These are phyloP conservation scores for Porites evermanni DNA, from an alignment of 92 coral and sea anemone genomes.

Conservation along the genomic window DNA sequence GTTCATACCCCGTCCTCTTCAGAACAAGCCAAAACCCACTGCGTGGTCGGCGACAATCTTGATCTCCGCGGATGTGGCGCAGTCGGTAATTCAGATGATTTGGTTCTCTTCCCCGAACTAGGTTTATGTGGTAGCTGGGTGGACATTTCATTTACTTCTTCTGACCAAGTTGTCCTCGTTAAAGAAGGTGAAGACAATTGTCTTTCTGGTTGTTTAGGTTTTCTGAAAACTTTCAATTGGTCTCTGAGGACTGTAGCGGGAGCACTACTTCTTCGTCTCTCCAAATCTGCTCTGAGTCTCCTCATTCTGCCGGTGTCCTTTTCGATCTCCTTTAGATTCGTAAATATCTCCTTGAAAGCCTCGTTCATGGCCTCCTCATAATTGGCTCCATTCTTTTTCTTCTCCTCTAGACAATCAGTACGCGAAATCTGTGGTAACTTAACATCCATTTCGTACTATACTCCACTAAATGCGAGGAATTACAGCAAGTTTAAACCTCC, in stretches of 20 bases:
- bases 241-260: neutral
- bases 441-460: no score
- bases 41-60: neutral
- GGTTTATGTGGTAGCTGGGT: neutral
- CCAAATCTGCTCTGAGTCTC: neutral
- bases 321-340: conserved; percentile 28
- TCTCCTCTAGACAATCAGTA: no score
- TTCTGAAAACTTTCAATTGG: neutral
- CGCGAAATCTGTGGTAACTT: no score
- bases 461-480: no score
- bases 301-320: neutral
- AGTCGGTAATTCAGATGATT: no score
- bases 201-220: neutral
- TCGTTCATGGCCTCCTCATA: conserved; percentile 36
- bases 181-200: neutral
- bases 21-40: neutral
- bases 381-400: neutral
- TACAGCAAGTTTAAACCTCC: no score
- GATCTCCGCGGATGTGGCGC: no score
- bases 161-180: no score
- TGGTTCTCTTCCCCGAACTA: neutral
- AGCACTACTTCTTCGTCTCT: neutral
- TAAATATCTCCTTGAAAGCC: conserved; percentile 31
- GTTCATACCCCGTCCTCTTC: neutral
- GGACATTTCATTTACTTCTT: neutral